Conservation (phyloP, 2,797 vertebrate genomes). For the Coluber constrictor region DNA sequence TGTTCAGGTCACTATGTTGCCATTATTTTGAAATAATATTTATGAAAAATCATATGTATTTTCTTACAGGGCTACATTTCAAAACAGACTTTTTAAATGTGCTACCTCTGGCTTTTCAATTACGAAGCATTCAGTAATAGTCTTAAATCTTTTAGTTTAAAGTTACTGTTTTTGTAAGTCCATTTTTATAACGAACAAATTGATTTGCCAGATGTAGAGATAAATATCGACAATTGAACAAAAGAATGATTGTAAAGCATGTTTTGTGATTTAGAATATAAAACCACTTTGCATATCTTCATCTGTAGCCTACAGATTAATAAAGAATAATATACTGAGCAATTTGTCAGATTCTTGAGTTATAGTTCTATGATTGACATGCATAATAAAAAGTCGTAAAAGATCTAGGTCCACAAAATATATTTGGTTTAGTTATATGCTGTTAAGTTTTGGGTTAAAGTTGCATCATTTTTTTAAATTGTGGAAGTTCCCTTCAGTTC, state of each 20-base stretch:
- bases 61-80: background rate
- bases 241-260: background rate
- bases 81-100: background rate
- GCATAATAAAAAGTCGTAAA: background rate
- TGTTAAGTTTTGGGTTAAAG: slow-evolving; percentile 24
- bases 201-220: background rate
- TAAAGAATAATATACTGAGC: background rate
- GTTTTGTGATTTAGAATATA: background rate
- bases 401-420: background rate
- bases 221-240: too few species aligned
- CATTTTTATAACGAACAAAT: background rate
- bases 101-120: background rate
- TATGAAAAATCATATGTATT: background rate
- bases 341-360: background rate
- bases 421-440: background rate
- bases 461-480: slow-evolving; percentile 22
- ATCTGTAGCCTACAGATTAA: background rate
- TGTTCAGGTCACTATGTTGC: background rate
- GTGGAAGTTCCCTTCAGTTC: slow-evolving; percentile 1
- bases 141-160: background rate
- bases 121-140: too few species aligned
- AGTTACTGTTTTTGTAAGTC: background rate
- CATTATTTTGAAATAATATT: background rate
- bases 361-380: background rate
- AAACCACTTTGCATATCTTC: background rate